A percentile compares a stretch with the other conserved stretches of the same genome.
Evolutionary conservation across 2,797 vertebrate genomes (phyloP).

Genomic region (Pempheris klunzingeri): DNA sequence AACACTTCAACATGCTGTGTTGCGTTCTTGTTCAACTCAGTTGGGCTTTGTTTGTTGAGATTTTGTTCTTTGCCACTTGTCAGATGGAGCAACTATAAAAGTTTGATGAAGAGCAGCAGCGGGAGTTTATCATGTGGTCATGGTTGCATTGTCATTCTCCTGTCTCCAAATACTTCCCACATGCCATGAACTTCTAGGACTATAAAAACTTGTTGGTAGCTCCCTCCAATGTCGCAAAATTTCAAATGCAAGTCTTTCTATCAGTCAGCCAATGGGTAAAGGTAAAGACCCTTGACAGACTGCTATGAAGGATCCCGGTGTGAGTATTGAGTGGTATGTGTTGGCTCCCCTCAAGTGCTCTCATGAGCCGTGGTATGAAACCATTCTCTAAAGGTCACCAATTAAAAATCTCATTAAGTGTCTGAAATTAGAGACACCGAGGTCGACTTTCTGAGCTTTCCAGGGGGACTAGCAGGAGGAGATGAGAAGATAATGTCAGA

Average conservation of each 20-base stretch:
- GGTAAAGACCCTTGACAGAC: slow-evolving; percentile 14
- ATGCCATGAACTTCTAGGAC: background rate
- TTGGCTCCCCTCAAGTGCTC: slow-evolving; percentile 70
- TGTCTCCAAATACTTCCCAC: slow-evolving; percentile 21
- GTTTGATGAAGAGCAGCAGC: slow-evolving; percentile 47
- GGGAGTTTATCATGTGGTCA: slow-evolving; percentile 45
- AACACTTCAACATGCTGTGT: slow-evolving; percentile 17
- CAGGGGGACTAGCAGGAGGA: slow-evolving; percentile 67
- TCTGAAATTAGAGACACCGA: slow-evolving; percentile 84
- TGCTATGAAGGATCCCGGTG: slow-evolving; percentile 44
- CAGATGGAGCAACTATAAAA: slow-evolving; percentile 31
- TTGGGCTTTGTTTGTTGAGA: slow-evolving; percentile 51
- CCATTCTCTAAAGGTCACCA: slow-evolving; percentile 84
- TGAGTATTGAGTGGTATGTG: slow-evolving; percentile 47
- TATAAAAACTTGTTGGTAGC: background rate
- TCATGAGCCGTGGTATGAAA: slow-evolving; percentile 73
- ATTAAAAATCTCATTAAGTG: slow-evolving; percentile 89
- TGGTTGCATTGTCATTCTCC: slow-evolving; percentile 30
- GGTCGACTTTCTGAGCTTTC: slow-evolving; percentile 79
- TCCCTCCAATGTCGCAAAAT: background rate
- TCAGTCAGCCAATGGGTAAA: background rate
- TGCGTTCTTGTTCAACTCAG: slow-evolving; percentile 45
- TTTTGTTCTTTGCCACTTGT: slow-evolving; percentile 43
- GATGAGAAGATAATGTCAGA: slow-evolving; percentile 75
- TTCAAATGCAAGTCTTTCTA: background rate